These are phyloP conservation scores for Pogonocichla stellata DNA, from an alignment of 2,113 vertebrate species.

Conservation along the genomic window DNA sequence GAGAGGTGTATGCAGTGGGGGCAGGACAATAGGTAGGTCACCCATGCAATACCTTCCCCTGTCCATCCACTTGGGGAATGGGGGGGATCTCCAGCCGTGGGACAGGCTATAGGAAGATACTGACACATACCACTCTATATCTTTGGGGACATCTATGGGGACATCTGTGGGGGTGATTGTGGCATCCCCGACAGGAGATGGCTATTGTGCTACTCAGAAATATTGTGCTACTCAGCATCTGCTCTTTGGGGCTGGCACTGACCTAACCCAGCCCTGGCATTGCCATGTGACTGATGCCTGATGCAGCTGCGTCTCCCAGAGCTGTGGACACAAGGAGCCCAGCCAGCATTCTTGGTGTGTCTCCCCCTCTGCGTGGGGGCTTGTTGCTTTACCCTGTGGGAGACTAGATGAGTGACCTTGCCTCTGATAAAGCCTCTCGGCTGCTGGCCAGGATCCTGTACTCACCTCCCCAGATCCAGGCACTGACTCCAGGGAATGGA, in stretches of 20 bases:
- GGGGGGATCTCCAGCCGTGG: accelerated
- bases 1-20: background rate
- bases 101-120: background rate
- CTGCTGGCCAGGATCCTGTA: constrained; percentile 17
- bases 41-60: background rate
- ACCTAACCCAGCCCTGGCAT: background rate
- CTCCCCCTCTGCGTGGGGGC: background rate
- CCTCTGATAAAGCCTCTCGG: background rate
- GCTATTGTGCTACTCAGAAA: background rate
- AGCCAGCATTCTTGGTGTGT: background rate
- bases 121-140: background rate
- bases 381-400: background rate
- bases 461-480: background rate
- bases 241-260: background rate
- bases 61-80: accelerated
- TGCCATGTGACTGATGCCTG: accelerated
- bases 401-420: constrained; percentile 6
- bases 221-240: background rate
- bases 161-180: background rate
- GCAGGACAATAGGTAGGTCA: background rate
- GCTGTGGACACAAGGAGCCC: background rate
- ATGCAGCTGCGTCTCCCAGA: background rate
- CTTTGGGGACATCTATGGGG: background rate
- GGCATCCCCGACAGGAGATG: accelerated
- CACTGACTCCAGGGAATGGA: background rate